Evolutionary conservation across 2,888 invertebrate species (phyloP).

Genomic region (Eulithis testata): DNA sequence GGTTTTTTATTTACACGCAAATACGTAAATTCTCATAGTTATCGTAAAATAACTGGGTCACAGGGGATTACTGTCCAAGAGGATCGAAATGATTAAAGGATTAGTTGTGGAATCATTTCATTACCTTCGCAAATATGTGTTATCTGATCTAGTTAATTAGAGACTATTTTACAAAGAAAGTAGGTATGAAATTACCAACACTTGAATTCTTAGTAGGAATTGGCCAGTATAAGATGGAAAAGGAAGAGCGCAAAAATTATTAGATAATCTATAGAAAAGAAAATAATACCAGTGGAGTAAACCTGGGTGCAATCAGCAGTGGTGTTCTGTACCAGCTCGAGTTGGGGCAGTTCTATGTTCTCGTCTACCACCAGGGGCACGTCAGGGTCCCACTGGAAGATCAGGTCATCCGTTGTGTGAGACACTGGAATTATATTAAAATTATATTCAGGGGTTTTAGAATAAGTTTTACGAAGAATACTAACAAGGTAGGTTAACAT

Average conservation of each 20-base stretch:
- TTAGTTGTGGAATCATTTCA: conserved; percentile 30
- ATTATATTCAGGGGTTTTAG: not conserved
- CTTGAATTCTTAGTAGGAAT: not conserved
- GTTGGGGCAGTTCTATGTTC: conserved; percentile 95
- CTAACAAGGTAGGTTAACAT: too few relatives aligned
- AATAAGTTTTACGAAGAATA: too few relatives aligned
- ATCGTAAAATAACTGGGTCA: conserved; percentile 33
- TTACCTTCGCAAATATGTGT: conserved; percentile 22
- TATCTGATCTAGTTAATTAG: conserved; percentile 9
- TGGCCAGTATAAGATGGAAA: not conserved
- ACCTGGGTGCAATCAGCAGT: conserved; percentile 97
- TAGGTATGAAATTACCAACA: not conserved
- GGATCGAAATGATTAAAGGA: conserved; percentile 30
- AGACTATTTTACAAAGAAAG: not conserved
- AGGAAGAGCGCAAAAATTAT: too few relatives aligned
- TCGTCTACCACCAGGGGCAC: conserved; percentile 95
- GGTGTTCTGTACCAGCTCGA: conserved; percentile 93
- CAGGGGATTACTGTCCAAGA: conserved; percentile 32
- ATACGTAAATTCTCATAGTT: conserved; percentile 6
- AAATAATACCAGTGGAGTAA: conserved; percentile 90
- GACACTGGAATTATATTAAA: conserved; percentile 87
- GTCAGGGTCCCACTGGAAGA: conserved; percentile 97
- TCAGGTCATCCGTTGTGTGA: conserved; percentile 96
- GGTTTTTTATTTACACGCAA: conserved; percentile 4
- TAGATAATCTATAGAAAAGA: too few relatives aligned